A percentile compares a stretch with the other conserved stretches of the same genome.
Conservation (phyloP, 1,140 invertebrate species). For the Lordiphosa mommai region DNA sequence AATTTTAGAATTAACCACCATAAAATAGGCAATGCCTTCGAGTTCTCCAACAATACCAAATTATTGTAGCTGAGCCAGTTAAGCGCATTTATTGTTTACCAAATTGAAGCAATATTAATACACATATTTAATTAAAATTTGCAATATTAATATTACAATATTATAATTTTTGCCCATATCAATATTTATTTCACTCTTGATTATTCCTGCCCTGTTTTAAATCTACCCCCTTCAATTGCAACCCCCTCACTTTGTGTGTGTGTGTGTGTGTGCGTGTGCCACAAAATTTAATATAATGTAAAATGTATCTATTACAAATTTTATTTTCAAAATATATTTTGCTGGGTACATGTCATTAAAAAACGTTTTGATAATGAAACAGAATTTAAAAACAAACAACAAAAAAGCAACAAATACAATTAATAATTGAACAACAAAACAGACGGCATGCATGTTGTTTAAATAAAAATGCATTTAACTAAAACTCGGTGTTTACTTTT, state of each 20-base stretch:
- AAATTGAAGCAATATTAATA: no score
- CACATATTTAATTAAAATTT: no score
- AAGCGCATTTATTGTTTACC: no score
- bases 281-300: conserved; percentile 12
- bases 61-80: no score
- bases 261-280: conserved; percentile 17
- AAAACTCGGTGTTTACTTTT: conserved; percentile 56
- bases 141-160: no score
- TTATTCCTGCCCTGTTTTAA: conserved; percentile 7
- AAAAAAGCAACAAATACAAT: conserved; percentile 12
- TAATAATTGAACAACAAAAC: conserved; percentile 34
- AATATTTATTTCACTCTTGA: background rate
- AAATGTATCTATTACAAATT: conserved; percentile 38
- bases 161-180: no score
- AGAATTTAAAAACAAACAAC: conserved; percentile 11
- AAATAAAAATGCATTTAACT: conserved; percentile 56
- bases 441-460: conserved; percentile 66
- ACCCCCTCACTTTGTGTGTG: conserved; percentile 13
- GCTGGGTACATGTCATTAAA: conserved; percentile 77
- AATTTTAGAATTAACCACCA: no score
- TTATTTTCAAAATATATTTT: conserved; percentile 31
- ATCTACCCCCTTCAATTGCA: conserved; percentile 42
- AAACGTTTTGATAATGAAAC: conserved; percentile 22
- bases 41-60: no score
- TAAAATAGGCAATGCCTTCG: no score